phyloP scores from a whole-genome alignment of 2,113 vertebrate species.

The Sphyrna mokarran region DNA sequence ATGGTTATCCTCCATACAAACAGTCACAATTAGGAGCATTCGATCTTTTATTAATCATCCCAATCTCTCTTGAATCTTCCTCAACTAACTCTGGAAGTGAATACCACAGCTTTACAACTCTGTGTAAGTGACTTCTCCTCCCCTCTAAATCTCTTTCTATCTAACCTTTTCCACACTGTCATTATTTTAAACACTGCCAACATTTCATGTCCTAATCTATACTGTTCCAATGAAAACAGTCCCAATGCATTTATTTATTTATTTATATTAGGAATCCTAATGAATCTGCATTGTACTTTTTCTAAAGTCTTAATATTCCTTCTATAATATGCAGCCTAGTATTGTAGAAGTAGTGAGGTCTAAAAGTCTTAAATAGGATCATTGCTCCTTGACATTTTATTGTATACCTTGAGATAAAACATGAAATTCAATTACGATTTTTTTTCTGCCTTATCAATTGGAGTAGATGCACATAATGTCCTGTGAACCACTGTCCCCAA shows the following conservation, averaged over 20 bases:
- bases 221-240: not conserved
- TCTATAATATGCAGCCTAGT: not conserved
- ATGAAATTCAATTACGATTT: not conserved
- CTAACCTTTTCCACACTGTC: not conserved
- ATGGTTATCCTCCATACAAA: not conserved
- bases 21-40: not conserved
- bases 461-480: not conserved
- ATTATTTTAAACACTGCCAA: not conserved
- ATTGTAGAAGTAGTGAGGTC: not conserved
- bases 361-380: not conserved
- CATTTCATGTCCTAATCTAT: not conserved
- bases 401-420: not conserved
- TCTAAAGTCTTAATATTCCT: not conserved
- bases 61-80: not conserved
- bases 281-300: not conserved
- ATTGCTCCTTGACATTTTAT: not conserved
- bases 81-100: not conserved
- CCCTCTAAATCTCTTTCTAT: not conserved
- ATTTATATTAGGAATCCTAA: not conserved
- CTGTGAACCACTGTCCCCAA: not conserved
- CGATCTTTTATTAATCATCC: not conserved
- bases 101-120: not conserved
- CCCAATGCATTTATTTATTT: not conserved
- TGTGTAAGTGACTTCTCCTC: not conserved
- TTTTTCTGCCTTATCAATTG: not conserved